phyloP scores from a whole-genome alignment of 1,140 invertebrate genomes.

The Battus philenor region DNA sequence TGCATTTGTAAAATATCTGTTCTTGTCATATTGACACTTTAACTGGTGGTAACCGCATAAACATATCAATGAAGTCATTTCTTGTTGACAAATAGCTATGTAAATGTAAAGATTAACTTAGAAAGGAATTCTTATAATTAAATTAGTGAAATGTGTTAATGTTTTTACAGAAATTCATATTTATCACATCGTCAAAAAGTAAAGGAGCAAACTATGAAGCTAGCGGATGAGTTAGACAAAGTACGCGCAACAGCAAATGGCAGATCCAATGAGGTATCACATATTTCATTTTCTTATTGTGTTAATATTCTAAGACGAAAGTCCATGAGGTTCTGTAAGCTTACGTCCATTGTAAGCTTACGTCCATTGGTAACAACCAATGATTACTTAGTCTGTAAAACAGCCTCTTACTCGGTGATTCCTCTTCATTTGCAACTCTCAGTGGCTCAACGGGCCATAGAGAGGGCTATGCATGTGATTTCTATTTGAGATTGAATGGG shows the following conservation, averaged over 20 bases:
- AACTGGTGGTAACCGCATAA: not conserved
- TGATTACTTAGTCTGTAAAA: too few species aligned
- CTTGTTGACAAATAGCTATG: not conserved
- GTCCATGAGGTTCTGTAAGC: too few species aligned
- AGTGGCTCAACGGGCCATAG: too few species aligned
- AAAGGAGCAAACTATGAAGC: conserved; percentile 63
- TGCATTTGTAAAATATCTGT: not conserved
- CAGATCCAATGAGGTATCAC: conserved; percentile 75
- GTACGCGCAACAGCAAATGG: conserved; percentile 66
- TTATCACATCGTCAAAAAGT: conserved; percentile 54
- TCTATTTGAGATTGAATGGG: too few species aligned
- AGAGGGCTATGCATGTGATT: too few species aligned
- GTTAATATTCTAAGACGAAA: too few species aligned
- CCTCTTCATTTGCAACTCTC: too few species aligned
- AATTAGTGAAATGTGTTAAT: too few species aligned
- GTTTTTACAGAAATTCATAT: conserved; percentile 70
- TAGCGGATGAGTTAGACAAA: conserved; percentile 65
- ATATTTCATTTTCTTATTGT: too few species aligned
- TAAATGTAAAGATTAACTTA: not conserved
- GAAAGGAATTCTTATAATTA: conserved; percentile 1
- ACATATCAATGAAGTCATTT: not conserved
- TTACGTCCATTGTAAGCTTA: too few species aligned
- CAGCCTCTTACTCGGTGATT: too few species aligned
- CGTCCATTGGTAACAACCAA: too few species aligned
- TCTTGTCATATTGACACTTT: not conserved